phyloP scores from a whole-genome alignment of 2,113 vertebrate species.

The Oreochromis niloticus region DNA sequence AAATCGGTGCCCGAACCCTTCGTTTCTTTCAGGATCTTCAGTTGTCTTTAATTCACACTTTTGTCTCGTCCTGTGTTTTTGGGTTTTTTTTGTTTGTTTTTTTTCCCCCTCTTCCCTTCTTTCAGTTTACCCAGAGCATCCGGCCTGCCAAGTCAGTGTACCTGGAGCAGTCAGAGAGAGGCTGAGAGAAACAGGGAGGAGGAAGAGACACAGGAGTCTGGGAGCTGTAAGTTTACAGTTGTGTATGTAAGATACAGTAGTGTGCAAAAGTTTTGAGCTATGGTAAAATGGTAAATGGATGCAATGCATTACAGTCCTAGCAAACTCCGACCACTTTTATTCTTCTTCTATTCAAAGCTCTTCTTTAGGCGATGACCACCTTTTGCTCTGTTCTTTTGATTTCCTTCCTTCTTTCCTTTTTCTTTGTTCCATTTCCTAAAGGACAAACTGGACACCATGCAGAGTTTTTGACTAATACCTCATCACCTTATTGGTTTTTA shows the following conservation, averaged over 20 bases:
- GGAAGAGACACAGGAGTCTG: conserved; percentile 25
- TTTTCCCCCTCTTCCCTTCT: not conserved
- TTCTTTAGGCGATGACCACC: not conserved
- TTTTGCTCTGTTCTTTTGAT: not conserved
- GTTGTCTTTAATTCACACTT: not conserved
- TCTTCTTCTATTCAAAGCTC: not conserved
- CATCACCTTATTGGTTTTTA: not conserved
- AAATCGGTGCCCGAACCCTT: not conserved
- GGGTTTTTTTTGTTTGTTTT: not conserved
- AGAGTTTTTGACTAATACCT: not conserved
- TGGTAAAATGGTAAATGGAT: not conserved
- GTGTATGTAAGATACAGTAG: not conserved
- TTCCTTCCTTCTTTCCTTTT: not conserved
- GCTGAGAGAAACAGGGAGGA: conserved; percentile 60
- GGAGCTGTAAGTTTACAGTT: conserved; percentile 50
- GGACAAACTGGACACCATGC: not conserved
- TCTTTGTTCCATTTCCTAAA: not conserved
- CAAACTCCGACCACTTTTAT: not conserved
- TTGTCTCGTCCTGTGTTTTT: not conserved
- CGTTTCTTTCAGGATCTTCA: not conserved
- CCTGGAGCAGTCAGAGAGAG: conserved; percentile 78
- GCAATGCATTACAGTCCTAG: not conserved
- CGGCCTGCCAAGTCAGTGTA: conserved; percentile 66
- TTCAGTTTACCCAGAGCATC: conserved; percentile 67
- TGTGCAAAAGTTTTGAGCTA: not conserved